Base-by-base conservation (phyloP, 2,797 vertebrate species). In the Alectoris magna region DNA sequence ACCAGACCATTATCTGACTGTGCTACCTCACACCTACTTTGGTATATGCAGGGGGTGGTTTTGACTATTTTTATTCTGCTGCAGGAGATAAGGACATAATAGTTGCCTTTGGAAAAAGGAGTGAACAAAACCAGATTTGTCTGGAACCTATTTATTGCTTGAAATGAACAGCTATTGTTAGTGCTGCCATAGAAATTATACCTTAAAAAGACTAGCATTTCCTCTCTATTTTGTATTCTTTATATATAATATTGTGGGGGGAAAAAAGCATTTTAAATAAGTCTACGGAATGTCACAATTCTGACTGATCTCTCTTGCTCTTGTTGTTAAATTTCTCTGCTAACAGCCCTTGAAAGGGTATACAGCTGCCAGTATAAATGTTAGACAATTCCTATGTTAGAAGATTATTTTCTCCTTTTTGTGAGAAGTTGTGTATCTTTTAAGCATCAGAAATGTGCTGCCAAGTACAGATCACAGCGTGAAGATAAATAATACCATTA, bases 91-190 rank as follows among this genome's bases (percentile, higher is more conserved):
- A 49, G 69, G 62, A 69, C 39, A 58, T 58, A 48, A 70, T 67
- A 26, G 68, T 75, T 38, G 27, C 73, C 58, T 93, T 58, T 77
- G 36, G 46, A 17, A 70, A 87, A 72, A 70, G 23, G 1, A 53
- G 62, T 70, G 10, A 72, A 81, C 39, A 59, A 78, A 93, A 60
- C 29, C 46, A 80, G 51, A 90, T 90, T 92, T 62, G 14, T 84
- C 64, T 88, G 84, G 62, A 92, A 95, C 60, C 29, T 60, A 24
- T 59, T 71, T 74, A 46, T 84, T 85, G 72, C 87, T 92, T 94
- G 48, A 96, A 96, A 91, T 73, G n/a, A 71, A 36, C 62, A 93
- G 36, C 64, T 89, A 94, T 95, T 97, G 58, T 90, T 96, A 94
- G 53, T 15, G n/a, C 66, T 88, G 76, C 80, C 90, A 88, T 80